Percentiles rank a stretch among this genome's conserved stretches.
Evolutionary conservation across 2,113 vertebrate species (phyloP).

Genomic region (Eurypyga helias): DNA sequence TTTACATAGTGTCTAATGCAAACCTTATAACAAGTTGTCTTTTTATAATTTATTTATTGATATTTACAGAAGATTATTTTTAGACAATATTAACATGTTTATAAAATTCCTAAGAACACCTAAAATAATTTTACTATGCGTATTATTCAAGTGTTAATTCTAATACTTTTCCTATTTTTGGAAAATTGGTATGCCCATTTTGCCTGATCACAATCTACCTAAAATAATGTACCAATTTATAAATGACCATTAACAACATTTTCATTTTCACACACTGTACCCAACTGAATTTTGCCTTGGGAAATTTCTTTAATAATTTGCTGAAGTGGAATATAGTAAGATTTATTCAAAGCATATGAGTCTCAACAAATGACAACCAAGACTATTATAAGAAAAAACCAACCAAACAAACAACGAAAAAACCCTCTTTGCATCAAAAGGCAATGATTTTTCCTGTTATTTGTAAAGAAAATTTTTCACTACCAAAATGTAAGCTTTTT

Average conservation of each 20-base stretch:
- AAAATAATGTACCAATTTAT: not conserved
- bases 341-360: not conserved
- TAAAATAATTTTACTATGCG: not conserved
- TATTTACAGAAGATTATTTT: not conserved
- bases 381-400: not conserved
- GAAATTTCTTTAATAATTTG: not conserved
- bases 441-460: not conserved
- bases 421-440: not conserved
- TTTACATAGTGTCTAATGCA: not conserved
- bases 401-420: too few relatives aligned
- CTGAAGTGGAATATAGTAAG: not conserved
- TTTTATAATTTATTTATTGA: not conserved
- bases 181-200: not conserved
- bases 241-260: not conserved
- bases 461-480: not conserved
- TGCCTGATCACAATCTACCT: not conserved
- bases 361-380: not conserved
- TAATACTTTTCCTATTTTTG: not conserved
- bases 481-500: not conserved
- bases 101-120: not conserved
- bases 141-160: not conserved
- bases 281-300: not conserved
- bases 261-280: not conserved
- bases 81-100: not conserved
- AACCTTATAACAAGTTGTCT: not conserved